Base-by-base conservation (phyloP, 2,888 invertebrate species). In the Hemithea aestivaria region DNA sequence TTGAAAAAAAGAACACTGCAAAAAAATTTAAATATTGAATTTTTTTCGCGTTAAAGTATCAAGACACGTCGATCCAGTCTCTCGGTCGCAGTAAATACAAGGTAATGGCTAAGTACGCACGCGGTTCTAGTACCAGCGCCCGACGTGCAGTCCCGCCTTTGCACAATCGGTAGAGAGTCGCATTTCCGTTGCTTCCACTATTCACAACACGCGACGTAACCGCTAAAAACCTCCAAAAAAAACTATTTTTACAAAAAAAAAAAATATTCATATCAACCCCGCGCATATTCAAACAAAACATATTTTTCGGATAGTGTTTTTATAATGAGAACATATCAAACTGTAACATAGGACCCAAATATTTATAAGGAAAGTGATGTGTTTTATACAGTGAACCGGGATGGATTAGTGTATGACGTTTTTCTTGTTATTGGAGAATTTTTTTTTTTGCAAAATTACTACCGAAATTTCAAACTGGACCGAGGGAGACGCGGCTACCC, bases 51-150 rank as follows among this genome's bases (percentile, higher is more conserved):
- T 10, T 23, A 58, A 51, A 79, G 81, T 73, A 80, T 69, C 84
- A 85, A 84, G 76, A 68, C 20, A 45, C 57, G 37, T 35, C 40
- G 50, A 56, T 58, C 59, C 58, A 31, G 40, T 60, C 48, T 57
- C 61, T 63, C 69, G 74, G 66, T 76, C 81, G 78, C 84, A 84
- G 87, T 85, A 84, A 85, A 85, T 84, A 85, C 85, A 84, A 85
- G 87, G 87, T 85, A 87, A 87, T 87, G 85, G 85, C 77, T 84
- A 85, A 87, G 87, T 87, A 85, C 85, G 87, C 83, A 80, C 87
- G 85, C 84, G 72, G 78, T 73, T 5, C 79, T 83, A 87, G 87
- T 87, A 85, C 81, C 80, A 77, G 87, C 81, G 79, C 78, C 80
- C 82, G 73, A 81, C 73, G 81, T 87, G 87, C 88, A 85, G 83